Evolutionary conservation across 2,888 invertebrate genomes (phyloP).

Genomic region (Horisme vitalbata): DNA sequence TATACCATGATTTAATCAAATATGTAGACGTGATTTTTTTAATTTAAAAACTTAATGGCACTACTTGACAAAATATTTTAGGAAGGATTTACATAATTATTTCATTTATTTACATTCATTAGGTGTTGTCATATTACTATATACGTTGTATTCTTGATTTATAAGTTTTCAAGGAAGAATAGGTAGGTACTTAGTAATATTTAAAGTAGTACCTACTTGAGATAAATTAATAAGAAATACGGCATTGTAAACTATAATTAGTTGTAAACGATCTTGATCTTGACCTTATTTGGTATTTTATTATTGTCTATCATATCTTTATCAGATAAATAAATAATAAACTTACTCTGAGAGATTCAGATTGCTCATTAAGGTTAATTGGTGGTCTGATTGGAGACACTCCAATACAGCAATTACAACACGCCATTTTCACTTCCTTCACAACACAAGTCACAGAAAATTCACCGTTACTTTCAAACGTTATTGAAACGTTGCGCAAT

Average conservation of each 20-base stretch:
- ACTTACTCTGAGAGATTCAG: slow-evolving; percentile 90
- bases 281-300: slow-evolving; percentile 11
- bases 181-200: too few relatives aligned
- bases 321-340: slow-evolving; percentile 7
- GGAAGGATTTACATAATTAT: too few relatives aligned
- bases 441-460: slow-evolving; percentile 50
- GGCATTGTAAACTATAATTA: background rate
- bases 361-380: slow-evolving; percentile 87
- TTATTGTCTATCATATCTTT: slow-evolving; percentile 14
- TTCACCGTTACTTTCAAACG: slow-evolving; percentile 51
- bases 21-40: too few relatives aligned
- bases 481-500: slow-evolving; percentile 62
- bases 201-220: too few relatives aligned
- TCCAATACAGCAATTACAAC: slow-evolving; percentile 86
- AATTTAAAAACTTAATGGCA: too few relatives aligned
- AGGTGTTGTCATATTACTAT: too few relatives aligned
- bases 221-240: slow-evolving; percentile 2
- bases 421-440: slow-evolving; percentile 76
- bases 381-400: slow-evolving; percentile 89
- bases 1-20: too few relatives aligned
- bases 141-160: too few relatives aligned
- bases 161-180: too few relatives aligned
- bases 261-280: slow-evolving; percentile 8
- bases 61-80: too few relatives aligned
- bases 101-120: too few relatives aligned